phyloP scores from a whole-genome alignment of 2,113 vertebrate species.

The Rhinichthys klamathensis region DNA sequence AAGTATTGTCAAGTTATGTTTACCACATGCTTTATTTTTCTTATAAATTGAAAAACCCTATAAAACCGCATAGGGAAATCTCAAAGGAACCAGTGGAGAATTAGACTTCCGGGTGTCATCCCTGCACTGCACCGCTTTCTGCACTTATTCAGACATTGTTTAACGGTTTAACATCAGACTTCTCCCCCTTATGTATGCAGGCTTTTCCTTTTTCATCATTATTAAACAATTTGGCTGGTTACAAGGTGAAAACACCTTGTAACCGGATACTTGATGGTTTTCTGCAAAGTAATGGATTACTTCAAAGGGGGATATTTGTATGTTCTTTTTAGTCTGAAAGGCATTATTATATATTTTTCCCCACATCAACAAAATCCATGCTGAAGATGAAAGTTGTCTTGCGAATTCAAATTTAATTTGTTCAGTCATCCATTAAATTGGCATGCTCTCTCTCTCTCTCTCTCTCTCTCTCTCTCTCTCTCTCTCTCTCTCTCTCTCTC shows the following conservation, averaged over 20 bases:
- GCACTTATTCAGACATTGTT: too few relatives aligned
- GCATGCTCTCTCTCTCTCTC: slow-evolving; percentile 63
- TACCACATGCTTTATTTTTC: too few relatives aligned
- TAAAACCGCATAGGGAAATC: too few relatives aligned
- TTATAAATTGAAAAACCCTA: too few relatives aligned
- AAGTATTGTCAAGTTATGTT: too few relatives aligned
- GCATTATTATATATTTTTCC: slow-evolving; percentile 55
- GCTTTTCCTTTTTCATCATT: slow-evolving; percentile 52
- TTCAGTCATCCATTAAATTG: slow-evolving; percentile 80
- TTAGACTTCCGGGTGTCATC: too few relatives aligned
- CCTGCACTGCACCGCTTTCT: too few relatives aligned
- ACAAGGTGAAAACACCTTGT: slow-evolving; percentile 54
- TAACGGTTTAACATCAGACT: too few relatives aligned
- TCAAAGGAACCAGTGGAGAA: too few relatives aligned
- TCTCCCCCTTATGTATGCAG: neutral
- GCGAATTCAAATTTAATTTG: slow-evolving; percentile 80
- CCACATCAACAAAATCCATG: slow-evolving; percentile 57
- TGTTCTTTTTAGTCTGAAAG: slow-evolving; percentile 64
- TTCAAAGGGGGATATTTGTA: slow-evolving; percentile 69
- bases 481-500: slow-evolving; percentile 32
- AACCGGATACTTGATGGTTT: slow-evolving; percentile 59
- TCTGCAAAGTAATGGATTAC: slow-evolving; percentile 60
- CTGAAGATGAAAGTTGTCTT: slow-evolving; percentile 72
- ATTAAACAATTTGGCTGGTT: slow-evolving; percentile 57
- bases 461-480: slow-evolving; percentile 50